Percentiles rank a stretch among this genome's conserved stretches.
These are phyloP conservation scores for Spondyliosoma cantharus DNA, from an alignment of 2,797 vertebrate genomes.

Conservation along the genomic window DNA sequence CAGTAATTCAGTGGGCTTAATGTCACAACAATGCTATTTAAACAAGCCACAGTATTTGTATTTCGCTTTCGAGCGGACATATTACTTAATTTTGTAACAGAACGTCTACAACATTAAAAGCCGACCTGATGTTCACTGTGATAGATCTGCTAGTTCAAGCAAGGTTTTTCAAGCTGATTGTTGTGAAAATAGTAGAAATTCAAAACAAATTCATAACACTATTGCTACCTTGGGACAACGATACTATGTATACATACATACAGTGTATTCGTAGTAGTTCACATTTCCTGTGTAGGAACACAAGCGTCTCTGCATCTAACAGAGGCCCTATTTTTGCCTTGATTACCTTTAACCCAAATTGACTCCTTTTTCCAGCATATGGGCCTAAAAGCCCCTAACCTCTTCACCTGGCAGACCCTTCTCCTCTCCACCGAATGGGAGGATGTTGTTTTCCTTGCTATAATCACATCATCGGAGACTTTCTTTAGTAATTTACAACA, in stretches of 20 bases:
- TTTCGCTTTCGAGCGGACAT: not conserved
- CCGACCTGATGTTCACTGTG: not conserved
- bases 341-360: too few species aligned
- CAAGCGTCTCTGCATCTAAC: too few species aligned
- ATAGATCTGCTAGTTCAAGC: not conserved
- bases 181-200: not conserved
- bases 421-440: too few species aligned
- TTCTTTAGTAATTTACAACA: too few species aligned
- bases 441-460: too few species aligned
- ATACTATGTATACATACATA: not conserved
- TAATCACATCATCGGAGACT: too few species aligned
- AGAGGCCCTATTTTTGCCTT: too few species aligned
- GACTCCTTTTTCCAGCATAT: too few species aligned
- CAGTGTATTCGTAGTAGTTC: not conserved
- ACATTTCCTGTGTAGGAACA: too few species aligned
- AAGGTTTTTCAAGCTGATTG: not conserved
- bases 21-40: not conserved
- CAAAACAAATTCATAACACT: not conserved
- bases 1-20: not conserved
- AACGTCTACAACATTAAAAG: not conserved
- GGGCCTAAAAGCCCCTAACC: too few species aligned
- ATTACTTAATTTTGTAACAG: not conserved
- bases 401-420: too few species aligned
- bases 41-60: too few species aligned
- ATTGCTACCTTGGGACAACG: not conserved